Evolutionary conservation across 2,113 vertebrate species (phyloP).

Genomic region (Platanista minor): DNA sequence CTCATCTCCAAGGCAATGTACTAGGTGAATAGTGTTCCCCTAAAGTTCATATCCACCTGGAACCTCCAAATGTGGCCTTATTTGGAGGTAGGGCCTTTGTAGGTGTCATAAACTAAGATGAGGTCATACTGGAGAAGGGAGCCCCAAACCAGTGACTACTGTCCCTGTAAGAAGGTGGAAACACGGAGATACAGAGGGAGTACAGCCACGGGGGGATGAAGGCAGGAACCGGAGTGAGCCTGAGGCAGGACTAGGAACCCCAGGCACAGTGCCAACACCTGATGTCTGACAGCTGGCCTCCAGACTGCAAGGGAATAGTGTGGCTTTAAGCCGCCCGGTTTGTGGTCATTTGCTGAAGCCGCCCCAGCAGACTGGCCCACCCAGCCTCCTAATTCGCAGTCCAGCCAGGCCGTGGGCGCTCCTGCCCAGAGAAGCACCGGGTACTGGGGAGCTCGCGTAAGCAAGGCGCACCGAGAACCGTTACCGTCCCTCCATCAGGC

Average conservation of each 20-base stretch:
- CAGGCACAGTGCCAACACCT: too few relatives aligned
- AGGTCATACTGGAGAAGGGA: background rate
- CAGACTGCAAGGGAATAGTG: background rate
- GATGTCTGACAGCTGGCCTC: background rate
- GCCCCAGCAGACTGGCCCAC: accelerated
- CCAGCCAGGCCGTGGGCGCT: accelerated
- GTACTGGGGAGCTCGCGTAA: accelerated
- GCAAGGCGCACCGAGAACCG: accelerated
- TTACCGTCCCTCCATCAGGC: accelerated
- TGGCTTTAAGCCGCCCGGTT: background rate
- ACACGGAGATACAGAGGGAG: accelerated
- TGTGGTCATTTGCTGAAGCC: background rate
- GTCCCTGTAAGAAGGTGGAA: too few relatives aligned
- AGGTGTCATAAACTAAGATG: background rate
- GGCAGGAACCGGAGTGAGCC: accelerated
- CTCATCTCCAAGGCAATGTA: accelerated
- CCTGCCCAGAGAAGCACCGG: too few relatives aligned
- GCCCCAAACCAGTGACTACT: too few relatives aligned
- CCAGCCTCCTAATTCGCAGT: accelerated
- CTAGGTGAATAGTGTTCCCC: accelerated
- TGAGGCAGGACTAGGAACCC: accelerated
- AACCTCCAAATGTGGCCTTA: accelerated
- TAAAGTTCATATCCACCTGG: accelerated
- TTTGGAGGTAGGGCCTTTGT: background rate
- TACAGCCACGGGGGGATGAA: accelerated